Percentiles rank a stretch among this genome's conserved stretches.
phyloP scores from a whole-genome alignment of 2,888 invertebrate genomes.

The Caenorhabditis doughertyi region DNA sequence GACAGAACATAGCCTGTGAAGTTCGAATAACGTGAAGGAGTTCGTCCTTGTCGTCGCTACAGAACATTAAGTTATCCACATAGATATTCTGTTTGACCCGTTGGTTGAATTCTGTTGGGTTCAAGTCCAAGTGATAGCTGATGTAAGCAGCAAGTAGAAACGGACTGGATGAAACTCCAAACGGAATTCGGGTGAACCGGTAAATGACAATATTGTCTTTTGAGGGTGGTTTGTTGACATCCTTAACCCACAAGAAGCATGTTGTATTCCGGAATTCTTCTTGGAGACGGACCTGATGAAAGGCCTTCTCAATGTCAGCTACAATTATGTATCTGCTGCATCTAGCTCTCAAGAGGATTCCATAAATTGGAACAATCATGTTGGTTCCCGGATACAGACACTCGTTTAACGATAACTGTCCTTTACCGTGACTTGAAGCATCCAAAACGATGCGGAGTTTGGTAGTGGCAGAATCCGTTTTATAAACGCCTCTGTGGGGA shows the following conservation, averaged over 20 bases:
- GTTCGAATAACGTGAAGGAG: neutral
- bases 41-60: neutral
- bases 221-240: conserved; percentile 25
- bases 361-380: neutral
- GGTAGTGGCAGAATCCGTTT: conserved; percentile 39
- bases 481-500: conserved; percentile 64
- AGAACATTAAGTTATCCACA: conserved; percentile 29
- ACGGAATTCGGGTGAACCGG: conserved; percentile 68
- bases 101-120: neutral
- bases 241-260: conserved; percentile 68
- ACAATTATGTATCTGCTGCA: too few relatives aligned
- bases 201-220: conserved; percentile 64
- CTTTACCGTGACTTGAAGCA: neutral
- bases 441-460: conserved; percentile 52
- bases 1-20: neutral
- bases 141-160: conserved; percentile 65
- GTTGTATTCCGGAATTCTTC: conserved; percentile 59
- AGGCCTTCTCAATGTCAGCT: conserved; percentile 36
- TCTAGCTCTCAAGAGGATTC: neutral
- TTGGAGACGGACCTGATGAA: conserved; percentile 60
- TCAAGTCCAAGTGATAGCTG: neutral
- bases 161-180: conserved; percentile 66
- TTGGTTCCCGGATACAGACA: conserved; percentile 20
- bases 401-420: conserved; percentile 20
- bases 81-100: conserved; percentile 2